phyloP scores from a whole-genome alignment of 2,888 invertebrate species.

The Notodonta ziczac region DNA sequence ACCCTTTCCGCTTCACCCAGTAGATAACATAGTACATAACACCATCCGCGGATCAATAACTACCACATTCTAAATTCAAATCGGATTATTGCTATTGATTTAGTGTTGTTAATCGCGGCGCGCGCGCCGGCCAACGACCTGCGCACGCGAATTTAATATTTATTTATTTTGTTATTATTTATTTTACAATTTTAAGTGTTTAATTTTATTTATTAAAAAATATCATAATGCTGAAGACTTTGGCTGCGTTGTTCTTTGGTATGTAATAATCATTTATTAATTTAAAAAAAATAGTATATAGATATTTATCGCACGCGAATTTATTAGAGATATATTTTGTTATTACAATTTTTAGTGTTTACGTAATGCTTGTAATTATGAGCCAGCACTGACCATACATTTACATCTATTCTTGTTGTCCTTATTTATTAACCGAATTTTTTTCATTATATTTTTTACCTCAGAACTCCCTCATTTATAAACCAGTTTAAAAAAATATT shows the following conservation, averaged over 20 bases:
- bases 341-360: no score
- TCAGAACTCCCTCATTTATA: no score
- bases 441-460: no score
- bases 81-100: constrained; percentile 53
- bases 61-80: constrained; percentile 64
- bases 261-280: constrained; percentile 29
- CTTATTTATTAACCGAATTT: no score
- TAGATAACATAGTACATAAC: constrained; percentile 33
- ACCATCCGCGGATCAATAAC: constrained; percentile 51
- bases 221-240: constrained; percentile 56
- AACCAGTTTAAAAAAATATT: no score
- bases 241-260: constrained; percentile 57
- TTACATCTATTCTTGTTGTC: no score
- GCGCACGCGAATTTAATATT: constrained; percentile 34
- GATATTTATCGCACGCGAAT: no score
- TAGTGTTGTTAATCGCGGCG: constrained; percentile 57
- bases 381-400: no score
- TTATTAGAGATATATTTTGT: no score
- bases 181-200: constrained; percentile 23
- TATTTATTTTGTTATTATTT: constrained; percentile 27
- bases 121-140: constrained; percentile 47
- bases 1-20: no score
- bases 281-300: not conserved
- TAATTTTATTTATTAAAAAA: constrained; percentile 16
- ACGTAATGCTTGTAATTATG: no score